These are phyloP conservation scores for Drosophila rubida DNA, from an alignment of 2,888 invertebrate species.

Conservation along the genomic window DNA sequence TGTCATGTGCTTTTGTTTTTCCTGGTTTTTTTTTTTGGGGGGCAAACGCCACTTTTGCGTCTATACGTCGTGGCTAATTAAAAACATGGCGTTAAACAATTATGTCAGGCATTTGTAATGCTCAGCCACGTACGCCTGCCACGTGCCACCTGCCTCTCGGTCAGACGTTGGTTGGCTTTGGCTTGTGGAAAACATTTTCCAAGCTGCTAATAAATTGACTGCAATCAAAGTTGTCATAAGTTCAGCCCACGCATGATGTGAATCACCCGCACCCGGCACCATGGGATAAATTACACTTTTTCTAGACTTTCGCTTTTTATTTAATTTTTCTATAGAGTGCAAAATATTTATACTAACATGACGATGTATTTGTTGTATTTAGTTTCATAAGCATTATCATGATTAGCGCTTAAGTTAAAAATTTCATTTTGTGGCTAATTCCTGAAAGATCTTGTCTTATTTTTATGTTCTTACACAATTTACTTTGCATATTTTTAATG, in stretches of 20 bases:
- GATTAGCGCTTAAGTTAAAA: no score
- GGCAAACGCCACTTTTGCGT: conserved; percentile 34
- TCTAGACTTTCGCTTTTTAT: neutral
- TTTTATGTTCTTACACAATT: no score
- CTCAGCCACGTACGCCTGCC: conserved; percentile 8
- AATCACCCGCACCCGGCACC: conserved; percentile 29
- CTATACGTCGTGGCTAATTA: conserved; percentile 71
- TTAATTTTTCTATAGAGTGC: no score
- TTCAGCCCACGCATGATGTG: conserved; percentile 39
- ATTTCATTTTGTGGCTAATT: no score
- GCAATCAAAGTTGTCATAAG: conserved; percentile 79
- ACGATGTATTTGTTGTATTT: no score
- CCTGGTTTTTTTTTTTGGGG: conserved; percentile 28
- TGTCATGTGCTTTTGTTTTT: conserved; percentile 49
- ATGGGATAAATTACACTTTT: neutral
- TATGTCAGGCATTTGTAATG: conserved; percentile 70
- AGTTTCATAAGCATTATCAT: no score
- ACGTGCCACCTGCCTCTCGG: conserved; percentile 21
- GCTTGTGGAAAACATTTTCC: neutral
- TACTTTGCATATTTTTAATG: no score
- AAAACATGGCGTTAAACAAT: conserved; percentile 75
- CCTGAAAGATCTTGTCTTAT: no score
- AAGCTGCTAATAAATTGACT: conserved; percentile 71
- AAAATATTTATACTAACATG: no score
- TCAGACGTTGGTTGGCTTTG: conserved; percentile 44